Conservation (phyloP, 2,888 invertebrate genomes). For the Andricus curvator region DNA sequence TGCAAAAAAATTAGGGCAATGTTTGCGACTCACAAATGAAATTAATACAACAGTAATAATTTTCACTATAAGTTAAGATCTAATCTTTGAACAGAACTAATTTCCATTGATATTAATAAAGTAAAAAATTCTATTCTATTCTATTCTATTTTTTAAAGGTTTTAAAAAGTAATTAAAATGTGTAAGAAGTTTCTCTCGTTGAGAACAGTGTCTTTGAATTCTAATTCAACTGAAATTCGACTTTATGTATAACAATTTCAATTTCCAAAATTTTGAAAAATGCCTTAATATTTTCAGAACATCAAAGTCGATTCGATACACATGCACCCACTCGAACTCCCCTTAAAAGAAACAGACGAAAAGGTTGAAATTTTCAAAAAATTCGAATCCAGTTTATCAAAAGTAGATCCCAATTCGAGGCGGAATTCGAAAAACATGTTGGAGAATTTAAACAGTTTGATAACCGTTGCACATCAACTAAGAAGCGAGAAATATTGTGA, state of each 20-base stretch:
- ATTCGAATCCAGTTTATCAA: background rate
- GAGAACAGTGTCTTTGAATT: background rate
- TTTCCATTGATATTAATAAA: too few relatives aligned
- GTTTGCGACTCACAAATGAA: conserved; percentile 58
- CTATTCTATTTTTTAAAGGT: conserved; percentile 42
- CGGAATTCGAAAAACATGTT: conserved; percentile 53
- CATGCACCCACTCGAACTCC: background rate
- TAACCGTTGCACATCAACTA: conserved; percentile 61
- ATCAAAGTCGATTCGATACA: conserved; percentile 17
- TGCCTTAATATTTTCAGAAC: background rate
- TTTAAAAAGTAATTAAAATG: too few relatives aligned
- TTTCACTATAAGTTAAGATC: conserved; percentile 41
- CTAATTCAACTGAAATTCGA: conserved; percentile 33
- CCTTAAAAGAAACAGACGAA: background rate
- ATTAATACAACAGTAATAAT: conserved; percentile 59
- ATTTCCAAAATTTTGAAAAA: background rate
- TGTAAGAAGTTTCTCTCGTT: too few relatives aligned
- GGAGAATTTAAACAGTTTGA: conserved; percentile 63
- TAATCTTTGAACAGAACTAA: background rate
- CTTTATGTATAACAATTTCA: background rate
- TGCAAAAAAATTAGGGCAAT: conserved; percentile 63
- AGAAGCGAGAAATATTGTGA: conserved; percentile 59
- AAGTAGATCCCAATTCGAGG: conserved; percentile 24
- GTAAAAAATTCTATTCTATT: background rate
- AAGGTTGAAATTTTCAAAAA: background rate